Percentiles rank a stretch among this genome's conserved stretches.
These are phyloP conservation scores for Microcebus murinus DNA, from an alignment of 2,113 vertebrate species.

Conservation along the genomic window DNA sequence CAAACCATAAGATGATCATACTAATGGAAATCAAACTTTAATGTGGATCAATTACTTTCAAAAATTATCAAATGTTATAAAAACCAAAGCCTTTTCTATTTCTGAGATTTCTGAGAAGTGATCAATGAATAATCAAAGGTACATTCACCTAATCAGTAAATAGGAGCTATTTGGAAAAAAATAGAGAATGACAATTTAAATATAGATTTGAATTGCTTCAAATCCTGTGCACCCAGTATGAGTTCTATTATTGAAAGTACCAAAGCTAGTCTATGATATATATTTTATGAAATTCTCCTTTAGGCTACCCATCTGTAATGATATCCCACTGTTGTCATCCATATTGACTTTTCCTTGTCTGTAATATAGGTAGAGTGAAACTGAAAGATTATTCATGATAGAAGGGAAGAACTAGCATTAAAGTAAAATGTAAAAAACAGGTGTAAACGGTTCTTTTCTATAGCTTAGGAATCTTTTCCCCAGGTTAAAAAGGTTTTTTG, in stretches of 20 bases:
- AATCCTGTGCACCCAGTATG: neutral
- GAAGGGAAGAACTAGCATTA: neutral
- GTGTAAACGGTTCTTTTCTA: neutral
- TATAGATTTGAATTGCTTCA: neutral
- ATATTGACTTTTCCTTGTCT: constrained; percentile 34
- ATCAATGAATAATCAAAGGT: neutral
- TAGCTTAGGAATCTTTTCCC: neutral
- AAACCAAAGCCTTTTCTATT: neutral
- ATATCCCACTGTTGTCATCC: neutral
- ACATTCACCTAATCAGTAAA: neutral
- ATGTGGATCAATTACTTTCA: neutral
- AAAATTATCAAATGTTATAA: neutral
- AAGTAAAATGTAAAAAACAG: constrained; percentile 23
- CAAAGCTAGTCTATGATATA: constrained; percentile 33
- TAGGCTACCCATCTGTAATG: constrained; percentile 5
- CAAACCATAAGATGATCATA: neutral
- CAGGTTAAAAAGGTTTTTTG: constrained; percentile 31
- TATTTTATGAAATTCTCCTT: constrained; percentile 65
- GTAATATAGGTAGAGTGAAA: neutral
- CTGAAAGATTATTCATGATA: constrained; percentile 42
- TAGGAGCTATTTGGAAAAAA: neutral
- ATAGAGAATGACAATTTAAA: neutral
- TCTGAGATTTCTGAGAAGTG: neutral
- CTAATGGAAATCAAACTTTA: neutral
- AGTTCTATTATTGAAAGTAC: constrained; percentile 46